These are phyloP conservation scores for Agelas oroides DNA, from an alignment of 37 sponge, comb jelly and placozoan species.

Conservation along the genomic window DNA sequence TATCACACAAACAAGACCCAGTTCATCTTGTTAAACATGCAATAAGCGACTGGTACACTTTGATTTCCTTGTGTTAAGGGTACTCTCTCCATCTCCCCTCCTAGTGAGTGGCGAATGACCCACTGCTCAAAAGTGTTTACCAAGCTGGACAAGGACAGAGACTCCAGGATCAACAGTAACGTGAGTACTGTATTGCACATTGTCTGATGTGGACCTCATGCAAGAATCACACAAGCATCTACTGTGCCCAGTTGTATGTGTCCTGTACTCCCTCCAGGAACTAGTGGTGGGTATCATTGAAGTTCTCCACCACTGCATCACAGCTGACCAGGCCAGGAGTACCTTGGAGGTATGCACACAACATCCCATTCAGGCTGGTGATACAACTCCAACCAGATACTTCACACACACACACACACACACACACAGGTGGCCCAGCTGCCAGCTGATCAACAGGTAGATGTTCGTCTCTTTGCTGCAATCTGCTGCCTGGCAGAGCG, in stretches of 20 bases:
- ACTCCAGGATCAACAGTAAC: constrained; percentile 16
- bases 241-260: no score
- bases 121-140: constrained; percentile 53
- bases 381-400: no score
- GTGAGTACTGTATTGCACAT: neutral
- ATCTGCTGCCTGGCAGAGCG: constrained; percentile 71
- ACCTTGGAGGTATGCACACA: constrained; percentile 40
- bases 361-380: no score
- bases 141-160: constrained; percentile 40
- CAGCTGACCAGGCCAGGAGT: constrained; percentile 11
- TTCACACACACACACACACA: no score
- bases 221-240: no score
- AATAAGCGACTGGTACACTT: neutral
- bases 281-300: constrained; percentile 24
- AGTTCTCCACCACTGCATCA: constrained; percentile 41
- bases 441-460: constrained; percentile 5
- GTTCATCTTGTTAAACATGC: no score
- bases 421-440: constrained; percentile 15
- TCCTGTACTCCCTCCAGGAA: no score
- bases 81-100: neutral
- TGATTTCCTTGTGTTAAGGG: no score
- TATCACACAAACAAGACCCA: no score
- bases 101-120: constrained; percentile 35
- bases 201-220: no score
- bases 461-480: constrained; percentile 61